Percentiles rank a stretch among this genome's conserved stretches.
phyloP scores from a whole-genome alignment of 2,113 vertebrate genomes.

The Geococcyx californianus region DNA sequence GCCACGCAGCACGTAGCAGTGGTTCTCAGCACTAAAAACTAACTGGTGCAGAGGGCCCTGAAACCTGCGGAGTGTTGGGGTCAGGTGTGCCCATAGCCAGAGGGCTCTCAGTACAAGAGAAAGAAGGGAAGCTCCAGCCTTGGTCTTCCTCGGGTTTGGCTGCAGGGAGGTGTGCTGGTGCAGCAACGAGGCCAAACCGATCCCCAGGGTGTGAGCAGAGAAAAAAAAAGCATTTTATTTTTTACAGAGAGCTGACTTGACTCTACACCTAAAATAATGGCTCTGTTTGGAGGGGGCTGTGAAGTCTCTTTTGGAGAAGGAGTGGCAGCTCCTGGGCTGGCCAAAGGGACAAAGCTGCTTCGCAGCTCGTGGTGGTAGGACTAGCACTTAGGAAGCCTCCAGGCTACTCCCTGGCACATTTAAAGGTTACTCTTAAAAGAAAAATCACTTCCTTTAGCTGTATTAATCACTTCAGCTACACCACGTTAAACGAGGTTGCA shows the following conservation, averaged over 20 bases:
- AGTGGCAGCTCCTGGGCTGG: not conserved
- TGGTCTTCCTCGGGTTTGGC: not conserved
- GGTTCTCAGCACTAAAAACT: not conserved
- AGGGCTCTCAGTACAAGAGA: not conserved
- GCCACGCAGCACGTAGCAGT: not conserved
- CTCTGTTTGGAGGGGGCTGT: not conserved
- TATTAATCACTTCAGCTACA: not conserved
- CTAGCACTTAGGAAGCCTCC: not conserved
- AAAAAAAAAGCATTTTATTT: not conserved
- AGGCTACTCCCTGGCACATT: not conserved
- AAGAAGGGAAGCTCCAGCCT: not conserved
- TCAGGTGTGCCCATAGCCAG: rapidly evolving
- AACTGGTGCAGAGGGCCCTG: not conserved
- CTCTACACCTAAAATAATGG: not conserved
- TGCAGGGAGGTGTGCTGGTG: not conserved
- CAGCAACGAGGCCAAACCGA: not conserved
- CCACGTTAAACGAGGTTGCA: not conserved
- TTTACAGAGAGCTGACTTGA: not conserved
- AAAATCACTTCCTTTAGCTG: not conserved
- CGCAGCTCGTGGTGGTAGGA: not conserved
- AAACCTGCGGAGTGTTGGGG: not conserved
- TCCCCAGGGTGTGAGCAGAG: not conserved
- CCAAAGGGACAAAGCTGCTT: not conserved
- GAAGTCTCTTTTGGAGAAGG: not conserved
- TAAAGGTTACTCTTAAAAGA: not conserved